Conservation (phyloP, 2,888 invertebrate genomes). For the Monochamus alternatus region DNA sequence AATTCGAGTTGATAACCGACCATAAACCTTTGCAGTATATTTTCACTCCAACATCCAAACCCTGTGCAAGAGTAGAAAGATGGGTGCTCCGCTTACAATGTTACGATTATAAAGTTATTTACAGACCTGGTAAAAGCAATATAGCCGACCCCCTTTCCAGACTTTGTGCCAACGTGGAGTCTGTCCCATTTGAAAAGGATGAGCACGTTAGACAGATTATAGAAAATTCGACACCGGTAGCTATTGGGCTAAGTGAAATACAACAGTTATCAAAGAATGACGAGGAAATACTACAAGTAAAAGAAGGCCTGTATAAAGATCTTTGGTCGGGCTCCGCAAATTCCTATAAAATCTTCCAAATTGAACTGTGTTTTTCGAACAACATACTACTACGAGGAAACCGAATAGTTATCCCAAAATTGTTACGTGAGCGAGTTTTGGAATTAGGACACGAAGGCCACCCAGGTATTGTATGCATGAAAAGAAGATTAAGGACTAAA, state of each 20-base stretch:
- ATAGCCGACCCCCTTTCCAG: slow-evolving; percentile 11
- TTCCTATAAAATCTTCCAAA: neutral
- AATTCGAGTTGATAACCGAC: slow-evolving; percentile 53
- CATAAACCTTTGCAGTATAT: slow-evolving; percentile 63
- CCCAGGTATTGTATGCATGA: neutral
- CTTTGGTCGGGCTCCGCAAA: neutral
- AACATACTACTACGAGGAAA: neutral
- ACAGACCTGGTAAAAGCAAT: neutral
- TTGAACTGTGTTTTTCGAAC: neutral
- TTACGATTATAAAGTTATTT: neutral
- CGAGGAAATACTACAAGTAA: neutral
- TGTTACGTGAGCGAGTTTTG: neutral
- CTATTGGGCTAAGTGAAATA: neutral
- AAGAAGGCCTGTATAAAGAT: neutral
- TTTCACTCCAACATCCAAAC: slow-evolving; percentile 54
- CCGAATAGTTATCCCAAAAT: neutral
- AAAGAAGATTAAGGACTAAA: neutral
- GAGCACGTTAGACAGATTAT: neutral
- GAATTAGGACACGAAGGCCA: neutral
- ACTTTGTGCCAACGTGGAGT: neutral
- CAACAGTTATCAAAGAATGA: neutral
- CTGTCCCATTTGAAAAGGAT: neutral
- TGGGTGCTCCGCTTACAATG: slow-evolving; percentile 35
- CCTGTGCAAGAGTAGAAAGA: slow-evolving; percentile 46
- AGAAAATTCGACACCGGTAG: neutral